Evolutionary conservation across 2,113 vertebrate genomes (phyloP).

Genomic region (Bos javanicus): DNA sequence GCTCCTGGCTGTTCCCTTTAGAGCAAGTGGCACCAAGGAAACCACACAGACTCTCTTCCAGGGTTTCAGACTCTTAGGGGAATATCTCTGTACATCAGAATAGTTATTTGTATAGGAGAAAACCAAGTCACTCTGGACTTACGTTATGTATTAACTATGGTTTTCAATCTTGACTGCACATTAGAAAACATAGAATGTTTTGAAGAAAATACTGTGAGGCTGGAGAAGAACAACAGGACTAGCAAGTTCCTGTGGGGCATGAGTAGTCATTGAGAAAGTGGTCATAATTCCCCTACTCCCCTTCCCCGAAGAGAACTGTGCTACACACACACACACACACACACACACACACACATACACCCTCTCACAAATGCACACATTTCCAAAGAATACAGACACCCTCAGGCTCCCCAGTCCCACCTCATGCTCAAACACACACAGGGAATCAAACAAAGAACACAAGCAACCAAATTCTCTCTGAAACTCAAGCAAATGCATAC

Average conservation of each 20-base stretch:
- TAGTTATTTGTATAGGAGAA: background rate
- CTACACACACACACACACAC: background rate
- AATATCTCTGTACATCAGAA: background rate
- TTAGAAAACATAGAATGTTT: background rate
- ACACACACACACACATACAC: background rate
- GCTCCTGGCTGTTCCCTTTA: background rate
- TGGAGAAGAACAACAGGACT: background rate
- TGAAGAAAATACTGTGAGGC: background rate
- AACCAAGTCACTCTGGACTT: background rate
- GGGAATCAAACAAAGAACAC: background rate
- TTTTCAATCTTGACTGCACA: background rate
- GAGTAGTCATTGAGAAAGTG: background rate
- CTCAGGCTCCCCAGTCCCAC: background rate
- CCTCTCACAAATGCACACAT: background rate
- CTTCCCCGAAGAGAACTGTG: background rate
- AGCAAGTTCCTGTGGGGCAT: background rate
- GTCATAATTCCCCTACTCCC: no score
- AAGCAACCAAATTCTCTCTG: background rate
- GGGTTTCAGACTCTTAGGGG: background rate
- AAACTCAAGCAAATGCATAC: background rate
- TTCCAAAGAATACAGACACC: background rate
- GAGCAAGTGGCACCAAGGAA: background rate
- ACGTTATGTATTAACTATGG: background rate
- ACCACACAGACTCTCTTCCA: background rate
- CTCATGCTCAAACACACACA: background rate